Evolutionary conservation across 2,888 invertebrate species (phyloP).

Genomic region (Ochlodes sylvanus): DNA sequence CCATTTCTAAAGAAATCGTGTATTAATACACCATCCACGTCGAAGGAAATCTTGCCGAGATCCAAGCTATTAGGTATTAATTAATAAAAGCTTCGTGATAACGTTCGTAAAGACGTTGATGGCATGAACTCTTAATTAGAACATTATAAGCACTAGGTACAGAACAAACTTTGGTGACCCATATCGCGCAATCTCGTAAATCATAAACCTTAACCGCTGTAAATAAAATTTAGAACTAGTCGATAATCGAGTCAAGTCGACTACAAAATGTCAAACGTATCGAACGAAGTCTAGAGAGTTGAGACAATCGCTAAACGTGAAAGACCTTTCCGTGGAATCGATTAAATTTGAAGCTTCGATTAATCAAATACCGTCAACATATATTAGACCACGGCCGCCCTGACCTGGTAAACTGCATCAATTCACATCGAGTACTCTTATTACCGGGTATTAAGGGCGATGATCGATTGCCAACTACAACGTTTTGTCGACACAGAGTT

Average conservation of each 20-base stretch:
- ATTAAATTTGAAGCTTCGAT: constrained; percentile 47
- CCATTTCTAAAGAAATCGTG: no score
- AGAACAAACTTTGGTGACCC: no score
- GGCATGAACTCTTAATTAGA: no score
- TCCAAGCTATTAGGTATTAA: no score
- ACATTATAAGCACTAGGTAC: no score
- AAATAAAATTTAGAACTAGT: no score
- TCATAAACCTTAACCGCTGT: no score
- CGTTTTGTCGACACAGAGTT: constrained; percentile 39
- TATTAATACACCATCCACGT: no score
- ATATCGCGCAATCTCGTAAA: no score
- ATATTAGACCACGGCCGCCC: constrained; percentile 39
- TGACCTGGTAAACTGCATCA: constrained; percentile 47
- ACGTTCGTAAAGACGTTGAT: no score
- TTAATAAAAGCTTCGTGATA: no score
- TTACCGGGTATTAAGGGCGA: constrained; percentile 58
- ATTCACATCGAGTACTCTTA: constrained; percentile 56
- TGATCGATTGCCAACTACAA: constrained; percentile 59
- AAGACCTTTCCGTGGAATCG: constrained; percentile 25
- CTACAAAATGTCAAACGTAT: constrained; percentile 1
- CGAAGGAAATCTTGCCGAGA: no score
- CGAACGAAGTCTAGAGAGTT: constrained; percentile 11
- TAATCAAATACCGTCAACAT: constrained; percentile 65
- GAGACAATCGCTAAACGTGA: constrained; percentile 27
- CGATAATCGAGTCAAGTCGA: background rate